Percentiles rank a stretch among this genome's conserved stretches.
Conservation (phyloP, 2,113 vertebrate species). For the Pterocles gutturalis region DNA sequence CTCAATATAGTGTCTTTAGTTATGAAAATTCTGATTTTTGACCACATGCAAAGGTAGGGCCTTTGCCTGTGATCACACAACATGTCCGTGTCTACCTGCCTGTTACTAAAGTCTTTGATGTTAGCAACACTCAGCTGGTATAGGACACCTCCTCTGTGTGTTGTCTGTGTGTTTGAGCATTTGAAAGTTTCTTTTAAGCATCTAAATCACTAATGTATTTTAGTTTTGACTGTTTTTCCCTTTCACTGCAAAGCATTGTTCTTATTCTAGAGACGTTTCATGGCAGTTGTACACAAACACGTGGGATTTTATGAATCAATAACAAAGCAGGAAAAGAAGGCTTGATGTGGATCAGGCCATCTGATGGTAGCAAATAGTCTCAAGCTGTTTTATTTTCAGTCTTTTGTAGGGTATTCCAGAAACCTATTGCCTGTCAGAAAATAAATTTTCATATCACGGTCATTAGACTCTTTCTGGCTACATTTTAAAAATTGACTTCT, state of each 20-base stretch:
- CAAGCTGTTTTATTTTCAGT: neutral
- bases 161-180: neutral
- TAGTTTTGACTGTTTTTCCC: neutral
- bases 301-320: neutral
- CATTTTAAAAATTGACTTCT: neutral
- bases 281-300: neutral
- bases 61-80: neutral
- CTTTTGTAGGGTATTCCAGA: neutral
- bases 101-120: neutral
- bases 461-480: neutral
- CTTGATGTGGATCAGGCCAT: neutral
- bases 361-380: neutral
- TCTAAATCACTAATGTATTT: neutral
- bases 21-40: neutral
- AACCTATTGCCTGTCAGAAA: neutral
- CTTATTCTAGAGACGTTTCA: neutral
- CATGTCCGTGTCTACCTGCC: rapidly evolving
- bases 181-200: neutral
- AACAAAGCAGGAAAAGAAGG: neutral
- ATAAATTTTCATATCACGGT: neutral
- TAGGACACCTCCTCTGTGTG: neutral
- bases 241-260: neutral
- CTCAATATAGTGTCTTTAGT: neutral
- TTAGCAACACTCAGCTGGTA: neutral
- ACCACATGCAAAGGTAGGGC: neutral